These are phyloP conservation scores for Nudaria mundana DNA, from an alignment of 2,888 invertebrate species.

Conservation along the genomic window DNA sequence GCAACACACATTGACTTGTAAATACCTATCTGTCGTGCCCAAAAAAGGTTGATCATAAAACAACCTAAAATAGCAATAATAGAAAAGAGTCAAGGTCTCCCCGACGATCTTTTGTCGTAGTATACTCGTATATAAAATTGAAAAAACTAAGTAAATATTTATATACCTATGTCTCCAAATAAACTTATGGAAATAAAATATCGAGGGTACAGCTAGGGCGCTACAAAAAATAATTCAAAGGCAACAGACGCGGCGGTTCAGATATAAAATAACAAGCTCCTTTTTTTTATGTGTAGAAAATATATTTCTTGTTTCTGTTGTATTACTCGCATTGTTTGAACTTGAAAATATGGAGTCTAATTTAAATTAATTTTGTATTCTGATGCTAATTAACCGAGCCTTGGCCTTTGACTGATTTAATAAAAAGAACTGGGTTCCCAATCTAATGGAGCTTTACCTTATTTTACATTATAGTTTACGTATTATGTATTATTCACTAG, in stretches of 20 bases:
- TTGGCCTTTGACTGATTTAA: slow-evolving; percentile 4
- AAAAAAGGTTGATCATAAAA: no score
- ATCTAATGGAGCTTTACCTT: background rate
- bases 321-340: slow-evolving; percentile 23
- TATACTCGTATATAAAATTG: no score
- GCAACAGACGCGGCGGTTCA: slow-evolving; percentile 21
- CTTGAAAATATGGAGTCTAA: slow-evolving; percentile 13
- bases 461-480: background rate
- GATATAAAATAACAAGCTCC: slow-evolving; percentile 29
- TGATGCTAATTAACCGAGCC: slow-evolving; percentile 5
- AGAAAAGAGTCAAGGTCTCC: no score
- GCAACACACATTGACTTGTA: no score
- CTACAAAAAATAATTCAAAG: slow-evolving; percentile 42
- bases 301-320: slow-evolving; percentile 35
- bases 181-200: slow-evolving; percentile 27
- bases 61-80: no score
- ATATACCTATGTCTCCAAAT: slow-evolving; percentile 29
- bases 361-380: slow-evolving; percentile 19
- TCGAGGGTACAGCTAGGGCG: slow-evolving; percentile 25
- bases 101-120: no score
- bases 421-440: background rate
- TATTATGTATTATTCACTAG: no score
- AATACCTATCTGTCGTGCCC: no score
- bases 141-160: no score
- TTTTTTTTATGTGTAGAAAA: slow-evolving; percentile 23